Evolutionary conservation across 2,113 vertebrate species (phyloP), one percentile per base, ranked within the genome.

Genomic region (Phycodurus eques): DNA sequence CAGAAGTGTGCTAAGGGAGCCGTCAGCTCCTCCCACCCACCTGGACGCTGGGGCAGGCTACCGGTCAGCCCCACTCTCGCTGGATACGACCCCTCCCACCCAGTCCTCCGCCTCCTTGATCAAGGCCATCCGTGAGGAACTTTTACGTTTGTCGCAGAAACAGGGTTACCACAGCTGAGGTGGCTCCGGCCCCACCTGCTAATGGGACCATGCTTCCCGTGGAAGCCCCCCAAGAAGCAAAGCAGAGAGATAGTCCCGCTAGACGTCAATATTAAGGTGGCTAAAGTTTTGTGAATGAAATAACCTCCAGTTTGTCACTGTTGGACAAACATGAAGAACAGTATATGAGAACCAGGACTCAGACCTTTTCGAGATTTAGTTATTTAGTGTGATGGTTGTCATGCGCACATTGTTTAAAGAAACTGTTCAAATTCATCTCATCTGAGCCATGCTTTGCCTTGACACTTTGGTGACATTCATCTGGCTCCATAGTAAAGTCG

Each of bases 111-210:
- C 98, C 72, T 99, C 98, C 22, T 95, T 99, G 88, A 99, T 99
- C 92, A 98, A 98, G 93, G 98, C 97, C 77, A 99, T 99, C 87
- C 93, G 98, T 43, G 98, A 98, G 93, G 98, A 99, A 92, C 95
- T 99, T 56, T 89, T 98, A 57, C 96, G 98, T 15, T 96, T 99
- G 71, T 98, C 98, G 64, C 97, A 98, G 92, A 99, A 98, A 89
- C 98, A 99, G 92, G 93, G 93, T 92, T 97, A 97, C 92, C 96
- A 97, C 80, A 97, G 97, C 84, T 99, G 96, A 92, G 94, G 93
- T 67, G 42, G 42, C 68, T 47, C 14, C 46, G 81, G 81, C 71
- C 64, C 72, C 53, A 53, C 76, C 71, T 56, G 72, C 80, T 76
- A 66, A 65, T 76, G 76, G 76, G 73, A 80, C 79, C 71, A 65